These are phyloP conservation scores for Champsocephalus esox DNA, from an alignment of 2,797 vertebrate species.

Conservation along the genomic window DNA sequence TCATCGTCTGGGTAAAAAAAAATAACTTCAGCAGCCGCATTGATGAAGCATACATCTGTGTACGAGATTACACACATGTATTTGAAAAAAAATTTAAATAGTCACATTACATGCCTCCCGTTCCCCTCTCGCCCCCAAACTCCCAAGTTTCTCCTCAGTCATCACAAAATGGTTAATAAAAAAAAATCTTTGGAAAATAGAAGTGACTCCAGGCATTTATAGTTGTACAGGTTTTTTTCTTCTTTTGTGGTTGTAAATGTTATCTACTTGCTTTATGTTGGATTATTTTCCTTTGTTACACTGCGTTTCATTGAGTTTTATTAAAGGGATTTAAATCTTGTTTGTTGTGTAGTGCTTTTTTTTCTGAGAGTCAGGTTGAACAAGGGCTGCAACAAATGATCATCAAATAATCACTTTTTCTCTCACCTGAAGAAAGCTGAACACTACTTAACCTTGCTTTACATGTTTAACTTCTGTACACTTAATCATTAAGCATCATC, in stretches of 20 bases:
- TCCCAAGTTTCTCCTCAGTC: conserved; percentile 57
- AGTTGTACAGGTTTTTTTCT: conserved; percentile 89
- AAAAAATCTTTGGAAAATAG: conserved; percentile 71
- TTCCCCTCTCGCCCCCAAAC: conserved; percentile 38
- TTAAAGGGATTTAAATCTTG: conserved; percentile 92
- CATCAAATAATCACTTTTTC: no score
- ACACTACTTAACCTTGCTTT: no score
- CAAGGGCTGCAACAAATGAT: no score
- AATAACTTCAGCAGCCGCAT: conserved; percentile 65
- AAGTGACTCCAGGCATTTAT: conserved; percentile 86
- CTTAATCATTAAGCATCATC: no score
- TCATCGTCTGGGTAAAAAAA: conserved; percentile 40
- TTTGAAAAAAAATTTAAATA: conserved; percentile 60
- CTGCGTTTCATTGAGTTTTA: conserved; percentile 90
- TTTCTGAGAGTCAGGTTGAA: not conserved
- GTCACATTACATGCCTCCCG: conserved; percentile 70
- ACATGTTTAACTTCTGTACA: no score
- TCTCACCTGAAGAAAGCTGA: no score
- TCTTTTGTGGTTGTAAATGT: conserved; percentile 94
- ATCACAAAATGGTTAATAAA: conserved; percentile 70
- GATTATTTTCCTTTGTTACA: conserved; percentile 88
- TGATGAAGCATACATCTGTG: conserved; percentile 77
- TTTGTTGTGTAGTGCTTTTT: not conserved
- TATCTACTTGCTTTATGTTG: conserved; percentile 86
- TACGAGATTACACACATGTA: conserved; percentile 75